Percentiles rank a stretch among this genome's conserved stretches.
Evolutionary conservation across 2,797 vertebrate species (phyloP).

Genomic region (Liasis olivaceus): DNA sequence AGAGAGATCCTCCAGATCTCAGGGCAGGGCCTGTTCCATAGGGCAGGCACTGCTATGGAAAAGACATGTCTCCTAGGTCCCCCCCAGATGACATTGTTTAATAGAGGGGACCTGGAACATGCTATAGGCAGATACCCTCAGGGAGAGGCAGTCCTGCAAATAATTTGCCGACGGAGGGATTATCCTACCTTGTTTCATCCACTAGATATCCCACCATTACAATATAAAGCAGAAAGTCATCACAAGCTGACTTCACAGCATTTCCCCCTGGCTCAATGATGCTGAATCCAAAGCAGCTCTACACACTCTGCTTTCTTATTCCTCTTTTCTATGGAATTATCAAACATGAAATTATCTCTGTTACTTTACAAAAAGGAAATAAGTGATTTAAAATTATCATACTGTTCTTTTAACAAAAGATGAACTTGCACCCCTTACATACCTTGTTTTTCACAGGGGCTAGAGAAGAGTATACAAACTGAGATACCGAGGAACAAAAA

Average conservation of each 20-base stretch:
- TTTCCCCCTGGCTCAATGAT: not conserved
- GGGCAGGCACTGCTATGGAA: not conserved
- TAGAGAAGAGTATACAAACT: not conserved
- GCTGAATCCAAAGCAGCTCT: not conserved
- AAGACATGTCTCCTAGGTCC: not conserved
- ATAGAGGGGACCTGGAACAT: not conserved
- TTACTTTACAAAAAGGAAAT: not conserved
- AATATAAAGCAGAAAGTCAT: not conserved
- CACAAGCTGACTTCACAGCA: not conserved
- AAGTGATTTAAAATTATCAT: not conserved
- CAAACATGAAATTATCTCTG: not conserved
- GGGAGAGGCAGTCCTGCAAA: too few species aligned
- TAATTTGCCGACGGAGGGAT: not conserved
- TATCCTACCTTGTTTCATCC: not conserved
- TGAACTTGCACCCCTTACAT: not conserved
- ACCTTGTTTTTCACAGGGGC: not conserved
- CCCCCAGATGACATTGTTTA: not conserved
- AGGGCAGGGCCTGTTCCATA: not conserved
- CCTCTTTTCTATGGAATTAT: not conserved
- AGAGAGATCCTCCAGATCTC: not conserved
- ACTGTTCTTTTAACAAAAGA: not conserved
- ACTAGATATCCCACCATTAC: not conserved
- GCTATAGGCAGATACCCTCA: not conserved
- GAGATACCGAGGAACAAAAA: constrained; percentile 4
- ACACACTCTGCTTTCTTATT: not conserved